Evolutionary conservation across 35 echinoderm and acorn worm species (phyloP).

Genomic region (Apostichopus californicus): DNA sequence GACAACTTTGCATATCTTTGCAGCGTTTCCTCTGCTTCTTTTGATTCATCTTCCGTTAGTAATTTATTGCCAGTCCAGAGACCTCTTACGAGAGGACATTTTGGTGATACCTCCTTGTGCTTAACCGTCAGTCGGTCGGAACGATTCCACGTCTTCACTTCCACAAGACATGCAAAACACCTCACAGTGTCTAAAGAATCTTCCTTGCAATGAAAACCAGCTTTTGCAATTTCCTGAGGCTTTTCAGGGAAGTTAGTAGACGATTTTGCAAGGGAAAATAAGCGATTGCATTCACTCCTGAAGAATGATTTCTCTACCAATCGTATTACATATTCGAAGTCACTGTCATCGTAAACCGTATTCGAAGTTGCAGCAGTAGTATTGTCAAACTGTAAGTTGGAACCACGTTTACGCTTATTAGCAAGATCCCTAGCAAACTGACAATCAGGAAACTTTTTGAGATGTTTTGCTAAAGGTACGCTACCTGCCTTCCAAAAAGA

Average conservation of each 20-base stretch:
- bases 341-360: background rate
- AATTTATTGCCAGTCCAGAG: slow-evolving; percentile 61
- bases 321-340: background rate
- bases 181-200: slow-evolving; percentile 42
- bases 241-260: background rate
- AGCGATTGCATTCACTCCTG: slow-evolving; percentile 23
- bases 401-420: background rate
- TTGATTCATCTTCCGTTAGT: background rate
- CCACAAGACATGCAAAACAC: slow-evolving; percentile 88
- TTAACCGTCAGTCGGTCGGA: slow-evolving; percentile 56
- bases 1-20: background rate
- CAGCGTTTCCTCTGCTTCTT: background rate
- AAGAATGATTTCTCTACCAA: background rate
- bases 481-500: background rate
- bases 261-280: background rate
- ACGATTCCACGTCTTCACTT: slow-evolving; percentile 63
- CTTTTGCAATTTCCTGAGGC: background rate
- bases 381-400: background rate
- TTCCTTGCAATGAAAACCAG: background rate
- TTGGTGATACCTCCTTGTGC: slow-evolving; percentile 74
- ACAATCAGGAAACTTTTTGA: background rate
- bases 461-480: background rate
- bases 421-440: background rate
- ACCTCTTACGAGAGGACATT: slow-evolving; percentile 76
- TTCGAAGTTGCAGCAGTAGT: background rate